A percentile compares a stretch with the other conserved stretches of the same genome.
phyloP scores from a whole-genome alignment of 2,113 vertebrate genomes.

The Chionodraco myersi region DNA sequence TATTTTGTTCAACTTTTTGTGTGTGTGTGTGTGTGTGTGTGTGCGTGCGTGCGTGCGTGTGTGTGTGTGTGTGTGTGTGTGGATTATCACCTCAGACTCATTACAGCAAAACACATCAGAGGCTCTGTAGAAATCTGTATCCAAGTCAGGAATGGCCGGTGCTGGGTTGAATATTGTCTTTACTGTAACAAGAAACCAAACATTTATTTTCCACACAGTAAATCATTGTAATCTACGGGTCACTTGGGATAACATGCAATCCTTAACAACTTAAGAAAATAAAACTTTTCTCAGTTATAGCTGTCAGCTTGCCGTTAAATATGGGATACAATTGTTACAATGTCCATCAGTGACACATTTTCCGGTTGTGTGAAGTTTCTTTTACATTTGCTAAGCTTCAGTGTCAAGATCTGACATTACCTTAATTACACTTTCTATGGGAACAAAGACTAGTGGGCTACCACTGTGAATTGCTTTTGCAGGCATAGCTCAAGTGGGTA shows the following conservation, averaged over 20 bases:
- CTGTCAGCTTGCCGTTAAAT: constrained; percentile 25
- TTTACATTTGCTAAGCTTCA: constrained; percentile 46
- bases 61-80: constrained; percentile 27
- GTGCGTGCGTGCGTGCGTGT: constrained; percentile 9
- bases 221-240: constrained; percentile 22
- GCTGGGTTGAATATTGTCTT: constrained; percentile 98
- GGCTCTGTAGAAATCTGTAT: constrained; percentile 88
- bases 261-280: constrained; percentile 17
- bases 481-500: constrained; percentile 66
- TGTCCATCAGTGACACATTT: constrained; percentile 39
- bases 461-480: constrained; percentile 45
- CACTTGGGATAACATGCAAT: constrained; percentile 13
- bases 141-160: constrained; percentile 90
- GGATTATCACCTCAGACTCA: constrained; percentile 91
- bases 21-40: no score
- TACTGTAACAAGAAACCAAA: constrained; percentile 83
- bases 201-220: constrained; percentile 20
- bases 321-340: constrained; percentile 13
- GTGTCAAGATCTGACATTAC: constrained; percentile 59
- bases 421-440: constrained; percentile 69
- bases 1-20: constrained; percentile 12
- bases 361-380: constrained; percentile 39
- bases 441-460: constrained; percentile 60
- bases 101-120: constrained; percentile 98
- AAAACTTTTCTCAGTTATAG: constrained; percentile 23